Percentiles rank a stretch among this genome's conserved stretches.
These are phyloP conservation scores for Agrotis clavis DNA, from an alignment of 2,888 invertebrate genomes.

Conservation along the genomic window DNA sequence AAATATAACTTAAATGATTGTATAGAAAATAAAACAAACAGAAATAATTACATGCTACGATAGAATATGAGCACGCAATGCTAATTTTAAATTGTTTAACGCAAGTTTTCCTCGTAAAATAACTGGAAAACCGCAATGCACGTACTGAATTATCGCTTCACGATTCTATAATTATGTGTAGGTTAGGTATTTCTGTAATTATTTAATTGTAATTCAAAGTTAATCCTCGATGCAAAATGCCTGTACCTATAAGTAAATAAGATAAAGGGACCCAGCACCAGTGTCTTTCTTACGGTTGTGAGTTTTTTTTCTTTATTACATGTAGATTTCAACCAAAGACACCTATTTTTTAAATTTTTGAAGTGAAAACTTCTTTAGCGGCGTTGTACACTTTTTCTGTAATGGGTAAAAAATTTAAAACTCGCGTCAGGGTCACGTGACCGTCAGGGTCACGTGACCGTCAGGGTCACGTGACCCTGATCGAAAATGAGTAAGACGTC, in stretches of 20 bases:
- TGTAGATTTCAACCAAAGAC: background rate
- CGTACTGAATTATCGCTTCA: background rate
- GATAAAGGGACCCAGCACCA: background rate
- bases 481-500: too few species aligned
- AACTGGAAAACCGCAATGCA: background rate
- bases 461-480: too few species aligned
- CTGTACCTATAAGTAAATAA: background rate
- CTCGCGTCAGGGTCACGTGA: too few species aligned
- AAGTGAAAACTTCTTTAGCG: too few species aligned
- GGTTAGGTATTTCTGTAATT: slow-evolving; percentile 22
- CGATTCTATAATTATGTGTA: slow-evolving; percentile 1
- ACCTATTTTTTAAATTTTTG: too few species aligned
- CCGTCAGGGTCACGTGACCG: too few species aligned
- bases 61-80: background rate
- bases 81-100: background rate
- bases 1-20: too few species aligned
- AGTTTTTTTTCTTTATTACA: background rate
- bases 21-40: too few species aligned
- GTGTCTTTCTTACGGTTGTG: background rate
- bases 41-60: background rate
- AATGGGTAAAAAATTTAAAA: too few species aligned
- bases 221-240: background rate
- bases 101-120: background rate
- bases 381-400: too few species aligned
- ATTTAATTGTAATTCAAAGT: slow-evolving; percentile 9